Evolutionary conservation across 2,113 vertebrate species (phyloP), one percentile per base, ranked within the genome.

Genomic region (Thinocorus orbignyianus): DNA sequence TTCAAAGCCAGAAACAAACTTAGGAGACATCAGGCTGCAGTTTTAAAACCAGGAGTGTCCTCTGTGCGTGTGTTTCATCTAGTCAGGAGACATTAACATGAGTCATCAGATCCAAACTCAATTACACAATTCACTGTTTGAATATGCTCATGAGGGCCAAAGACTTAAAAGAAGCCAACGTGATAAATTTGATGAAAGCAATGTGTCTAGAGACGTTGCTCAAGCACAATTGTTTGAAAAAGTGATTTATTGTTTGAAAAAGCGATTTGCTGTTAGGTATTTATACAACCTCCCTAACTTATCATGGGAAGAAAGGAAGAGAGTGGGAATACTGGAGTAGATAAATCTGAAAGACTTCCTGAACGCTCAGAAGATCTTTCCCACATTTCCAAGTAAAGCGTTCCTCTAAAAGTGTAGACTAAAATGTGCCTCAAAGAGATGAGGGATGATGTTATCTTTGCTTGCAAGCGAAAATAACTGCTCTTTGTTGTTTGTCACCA

Each of bases 381-480:
- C 57, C 73, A 10, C 10, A 0, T n/a, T 37, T 80, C 49, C 35
- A 58, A 87, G 37, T 52, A 68, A 85, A 76, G 25, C 33, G 8
- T 72, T 78, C 14, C 35, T 28, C 13, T 84, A 30, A 14, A 49
- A 73, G 18, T 1, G 7, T 10, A 41, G 51, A 24, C 4, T 44
- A 22, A 71, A 13, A 49, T 1, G 6, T 41, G 30, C 33, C n/a
- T 66, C 0, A 0, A 0, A 42, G 62, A 25, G 49, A 6, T 33
- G 5, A 33, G 69, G 14, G 41, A 26, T 60, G 41, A 26, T 60
- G 22, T 15, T 73, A 2, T 5, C 49, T 70, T 46, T 80, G 44
- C 78, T 86, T 37, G 41, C 17, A 37, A 80, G 55, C 49, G 68
- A 33, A 23, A 69, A 4, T 91, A 89, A 89, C 83, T 44, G 24